phyloP scores from a whole-genome alignment of 2,113 vertebrate species.

The Sylvietta virens region DNA sequence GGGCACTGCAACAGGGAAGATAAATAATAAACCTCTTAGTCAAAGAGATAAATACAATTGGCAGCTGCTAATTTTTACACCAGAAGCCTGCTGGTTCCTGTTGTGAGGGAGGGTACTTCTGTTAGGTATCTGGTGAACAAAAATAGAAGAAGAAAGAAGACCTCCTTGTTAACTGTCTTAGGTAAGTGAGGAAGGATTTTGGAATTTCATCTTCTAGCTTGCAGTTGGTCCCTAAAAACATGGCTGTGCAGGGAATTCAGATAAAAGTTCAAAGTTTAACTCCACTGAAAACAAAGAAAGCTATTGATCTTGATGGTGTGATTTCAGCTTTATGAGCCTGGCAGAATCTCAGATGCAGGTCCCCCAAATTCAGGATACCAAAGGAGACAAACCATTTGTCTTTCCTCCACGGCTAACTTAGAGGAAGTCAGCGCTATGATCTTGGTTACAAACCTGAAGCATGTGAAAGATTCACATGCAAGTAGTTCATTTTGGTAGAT shows the following conservation, averaged over 20 bases:
- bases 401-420: not conserved
- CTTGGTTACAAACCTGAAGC: not conserved
- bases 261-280: not conserved
- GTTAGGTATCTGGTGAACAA: not conserved
- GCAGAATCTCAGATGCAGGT: not conserved
- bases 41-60: slow-evolving; percentile 62
- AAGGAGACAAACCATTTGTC: not conserved
- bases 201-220: not conserved
- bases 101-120: not conserved
- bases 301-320: not conserved
- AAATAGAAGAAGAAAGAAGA: not conserved
- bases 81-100: slow-evolving; percentile 16
- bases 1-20: slow-evolving; percentile 66
- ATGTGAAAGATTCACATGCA: not conserved
- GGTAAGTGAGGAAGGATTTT: not conserved
- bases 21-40: slow-evolving; percentile 73
- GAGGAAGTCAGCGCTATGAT: not conserved
- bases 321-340: not conserved
- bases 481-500: not conserved
- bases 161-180: not conserved
- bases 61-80: slow-evolving; percentile 52
- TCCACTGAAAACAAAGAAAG: not conserved
- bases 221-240: not conserved
- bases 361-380: not conserved
- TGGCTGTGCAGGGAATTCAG: not conserved